Evolutionary conservation across 1,140 invertebrate species (phyloP).

Genomic region (Cydia strobilella): DNA sequence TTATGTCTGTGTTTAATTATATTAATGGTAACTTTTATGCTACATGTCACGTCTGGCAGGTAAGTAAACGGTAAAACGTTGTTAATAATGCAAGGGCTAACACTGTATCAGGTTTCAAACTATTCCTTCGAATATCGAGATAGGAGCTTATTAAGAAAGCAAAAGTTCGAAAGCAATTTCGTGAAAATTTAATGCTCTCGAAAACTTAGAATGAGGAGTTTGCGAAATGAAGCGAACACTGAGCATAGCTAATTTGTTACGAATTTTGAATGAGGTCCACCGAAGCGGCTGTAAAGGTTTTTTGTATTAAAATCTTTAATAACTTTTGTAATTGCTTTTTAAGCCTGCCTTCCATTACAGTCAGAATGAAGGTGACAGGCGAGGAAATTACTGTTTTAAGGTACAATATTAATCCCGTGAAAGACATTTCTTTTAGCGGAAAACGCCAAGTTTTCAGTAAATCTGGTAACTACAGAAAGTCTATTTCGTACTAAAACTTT

Average conservation of each 20-base stretch:
- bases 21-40: not conserved
- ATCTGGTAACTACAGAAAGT: not conserved
- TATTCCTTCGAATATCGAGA: slow-evolving; percentile 70
- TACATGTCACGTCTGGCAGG: not conserved
- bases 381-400: slow-evolving; percentile 29
- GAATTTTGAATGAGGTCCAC: slow-evolving; percentile 61
- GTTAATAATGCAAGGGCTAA: slow-evolving; percentile 60
- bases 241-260: slow-evolving; percentile 70
- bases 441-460: not conserved
- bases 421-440: slow-evolving; percentile 1
- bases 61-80: slow-evolving; percentile 48
- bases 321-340: slow-evolving; percentile 32
- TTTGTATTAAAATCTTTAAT: slow-evolving; percentile 33
- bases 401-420: slow-evolving; percentile 22
- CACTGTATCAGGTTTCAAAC: slow-evolving; percentile 59
- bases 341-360: slow-evolving; percentile 32
- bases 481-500: not conserved
- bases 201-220: slow-evolving; percentile 72
- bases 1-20: too few relatives aligned
- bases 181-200: slow-evolving; percentile 73
- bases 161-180: slow-evolving; percentile 76
- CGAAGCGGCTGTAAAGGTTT: slow-evolving; percentile 34
- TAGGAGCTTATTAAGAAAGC: slow-evolving; percentile 65
- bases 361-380: slow-evolving; percentile 36
- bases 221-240: slow-evolving; percentile 67